Evolutionary conservation across 2,113 vertebrate species (phyloP).

Genomic region (Eulemur rufifrons): DNA sequence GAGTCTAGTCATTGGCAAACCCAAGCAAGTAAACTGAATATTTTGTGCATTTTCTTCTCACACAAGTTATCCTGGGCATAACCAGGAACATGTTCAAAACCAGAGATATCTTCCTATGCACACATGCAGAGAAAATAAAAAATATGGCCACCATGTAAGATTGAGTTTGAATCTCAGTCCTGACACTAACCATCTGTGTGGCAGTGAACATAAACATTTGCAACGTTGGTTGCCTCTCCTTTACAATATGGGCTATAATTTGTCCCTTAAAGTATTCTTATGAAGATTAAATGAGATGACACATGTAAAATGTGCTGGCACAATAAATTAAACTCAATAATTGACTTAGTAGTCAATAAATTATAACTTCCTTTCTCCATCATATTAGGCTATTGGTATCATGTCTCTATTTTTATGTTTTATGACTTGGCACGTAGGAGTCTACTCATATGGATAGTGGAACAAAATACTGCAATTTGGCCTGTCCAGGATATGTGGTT

Average conservation of each 20-base stretch:
- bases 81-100: neutral
- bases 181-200: constrained; percentile 29
- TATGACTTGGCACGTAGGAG: constrained; percentile 41
- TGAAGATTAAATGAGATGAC: constrained; percentile 35
- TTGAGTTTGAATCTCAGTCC: neutral
- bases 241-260: constrained; percentile 24
- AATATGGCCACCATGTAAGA: neutral
- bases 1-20: neutral
- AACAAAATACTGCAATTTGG: constrained; percentile 49
- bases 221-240: neutral
- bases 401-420: constrained; percentile 42
- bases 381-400: neutral
- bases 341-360: neutral
- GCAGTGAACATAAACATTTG: neutral
- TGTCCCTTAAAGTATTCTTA: constrained; percentile 33
- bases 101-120: neutral
- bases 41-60: neutral
- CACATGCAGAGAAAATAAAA: neutral
- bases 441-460: constrained; percentile 12
- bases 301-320: neutral
- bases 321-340: neutral
- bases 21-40: neutral
- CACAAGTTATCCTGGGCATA: neutral
- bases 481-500: neutral
- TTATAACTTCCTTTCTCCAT: constrained; percentile 14